Evolutionary conservation across 2,113 vertebrate species (phyloP).

Genomic region (Cacatua alba): DNA sequence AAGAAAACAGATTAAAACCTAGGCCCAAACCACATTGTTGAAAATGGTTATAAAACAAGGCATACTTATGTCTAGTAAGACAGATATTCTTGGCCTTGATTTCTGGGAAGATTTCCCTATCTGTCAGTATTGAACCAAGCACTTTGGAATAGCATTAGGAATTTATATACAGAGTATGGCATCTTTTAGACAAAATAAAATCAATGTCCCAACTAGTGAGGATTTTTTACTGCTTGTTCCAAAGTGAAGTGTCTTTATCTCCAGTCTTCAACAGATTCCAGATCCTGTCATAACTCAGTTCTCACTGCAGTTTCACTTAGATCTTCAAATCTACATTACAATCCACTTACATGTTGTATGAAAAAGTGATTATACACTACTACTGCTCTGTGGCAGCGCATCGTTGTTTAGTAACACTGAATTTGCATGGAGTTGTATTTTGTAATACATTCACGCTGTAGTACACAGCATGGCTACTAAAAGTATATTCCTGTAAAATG

Average conservation of each 20-base stretch:
- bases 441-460: neutral
- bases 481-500: neutral
- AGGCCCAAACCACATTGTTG: neutral
- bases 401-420: neutral
- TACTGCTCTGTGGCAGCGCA: neutral
- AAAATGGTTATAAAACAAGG: conserved; percentile 2
- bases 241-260: neutral
- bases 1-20: neutral
- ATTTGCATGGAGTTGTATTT: neutral
- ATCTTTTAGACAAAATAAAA: conserved; percentile 47
- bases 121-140: neutral
- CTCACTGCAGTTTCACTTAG: neutral
- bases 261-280: neutral
- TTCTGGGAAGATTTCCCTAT: conserved; percentile 27
- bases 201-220: neutral
- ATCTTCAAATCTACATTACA: neutral
- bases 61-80: neutral
- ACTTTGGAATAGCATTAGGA: neutral
- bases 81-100: neutral
- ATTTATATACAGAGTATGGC: neutral
- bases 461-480: neutral
- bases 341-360: neutral
- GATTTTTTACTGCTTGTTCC: neutral
- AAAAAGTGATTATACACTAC: neutral
- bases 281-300: neutral